Base-by-base conservation (phyloP, 2,888 invertebrate genomes). In the Pachymerium ferrugineum region DNA sequence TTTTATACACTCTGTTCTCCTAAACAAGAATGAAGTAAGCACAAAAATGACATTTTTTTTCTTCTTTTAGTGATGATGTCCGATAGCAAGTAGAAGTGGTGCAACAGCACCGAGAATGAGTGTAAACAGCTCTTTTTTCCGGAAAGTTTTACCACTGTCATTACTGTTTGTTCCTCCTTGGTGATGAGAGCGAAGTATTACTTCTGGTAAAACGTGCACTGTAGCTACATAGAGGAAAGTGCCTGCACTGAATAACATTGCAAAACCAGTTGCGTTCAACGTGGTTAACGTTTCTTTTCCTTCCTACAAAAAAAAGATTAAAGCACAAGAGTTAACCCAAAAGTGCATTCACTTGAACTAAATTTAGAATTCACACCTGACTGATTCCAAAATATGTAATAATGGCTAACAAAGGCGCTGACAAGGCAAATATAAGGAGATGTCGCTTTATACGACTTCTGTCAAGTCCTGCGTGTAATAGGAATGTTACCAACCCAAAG, bases 211-310 rank as follows among this genome's bases (percentile, higher is more conserved):
- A 0, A 99, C 97, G 83, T 99, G 99, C 0, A 99, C 97, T 0
- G 98, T 98, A 0, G 99, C 96, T 1, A 99, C 99, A 82, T 98
- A 99, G 0, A 99, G 86, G 84, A 99, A 99, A 14, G 99, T 99
- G 0, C 99, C 99, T 0, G 97, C 99, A 62, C 97, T 97, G 84
- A 99, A 99, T 35, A 99, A 84, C 97, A 99, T 97, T 0, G 98
- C 96, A 75, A 98, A 89, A 83, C 94, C 98, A 29, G 98, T 98
- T 1, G 94, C 95, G 81, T 96, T 95, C 70, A 94, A 87, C 8
- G 91, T 91, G 78, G 91, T 91, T 3, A 97, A 83, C 0, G 91
- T 91, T 83, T 95, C 95, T 81, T 96, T 94, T 79, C 93, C 93
- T 81, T 94, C 92, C 86, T 96, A 89, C 29, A 84, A 76, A 76